Evolutionary conservation across 2,797 vertebrate species (phyloP).

Genomic region (Tinamus major): DNA sequence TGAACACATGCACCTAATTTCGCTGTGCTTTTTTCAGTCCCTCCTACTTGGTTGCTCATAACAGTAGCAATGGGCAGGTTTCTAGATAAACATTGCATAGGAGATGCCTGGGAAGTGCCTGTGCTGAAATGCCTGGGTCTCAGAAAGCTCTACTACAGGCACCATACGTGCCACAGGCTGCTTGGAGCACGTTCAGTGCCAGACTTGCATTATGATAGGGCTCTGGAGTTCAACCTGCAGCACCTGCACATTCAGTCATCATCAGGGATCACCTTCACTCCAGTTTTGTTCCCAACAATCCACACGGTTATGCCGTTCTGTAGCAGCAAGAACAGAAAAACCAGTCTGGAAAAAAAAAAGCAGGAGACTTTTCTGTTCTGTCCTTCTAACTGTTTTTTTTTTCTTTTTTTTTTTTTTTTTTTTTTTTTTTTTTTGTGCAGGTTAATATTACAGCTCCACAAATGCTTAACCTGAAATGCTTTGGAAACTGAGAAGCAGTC

Average conservation of each 20-base stretch:
- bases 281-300: neutral
- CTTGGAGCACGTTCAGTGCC: neutral
- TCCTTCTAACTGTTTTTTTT: neutral
- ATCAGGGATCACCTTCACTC: neutral
- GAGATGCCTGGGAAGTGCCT: neutral
- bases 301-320: neutral
- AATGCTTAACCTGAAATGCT: neutral
- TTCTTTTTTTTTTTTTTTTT: constrained; percentile 32
- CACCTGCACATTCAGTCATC: neutral
- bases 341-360: neutral
- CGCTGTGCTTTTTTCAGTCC: neutral
- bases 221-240: neutral
- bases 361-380: constrained; percentile 29
- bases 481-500: constrained; percentile 24
- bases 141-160: neutral
- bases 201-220: neutral
- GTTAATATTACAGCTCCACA: neutral
- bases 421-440: neutral
- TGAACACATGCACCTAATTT: neutral
- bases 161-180: neutral
- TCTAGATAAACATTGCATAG: neutral
- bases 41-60: neutral
- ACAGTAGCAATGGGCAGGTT: neutral
- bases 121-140: neutral
- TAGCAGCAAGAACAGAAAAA: neutral